Evolutionary conservation across 2,113 vertebrate species (phyloP).

Genomic region (Donacobius atricapilla): DNA sequence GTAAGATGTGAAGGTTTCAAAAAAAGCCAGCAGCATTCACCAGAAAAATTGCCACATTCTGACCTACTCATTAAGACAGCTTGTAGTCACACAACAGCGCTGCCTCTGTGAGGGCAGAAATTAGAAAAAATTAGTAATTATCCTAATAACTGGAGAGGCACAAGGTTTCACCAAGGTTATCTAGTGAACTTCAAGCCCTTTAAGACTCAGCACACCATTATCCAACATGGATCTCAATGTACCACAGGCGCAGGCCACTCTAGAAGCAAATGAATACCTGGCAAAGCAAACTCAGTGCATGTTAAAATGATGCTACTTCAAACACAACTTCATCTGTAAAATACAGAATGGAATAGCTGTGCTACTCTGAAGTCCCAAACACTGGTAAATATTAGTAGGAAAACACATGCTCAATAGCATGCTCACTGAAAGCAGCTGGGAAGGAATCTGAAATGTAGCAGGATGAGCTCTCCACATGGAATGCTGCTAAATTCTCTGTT

Average conservation of each 20-base stretch:
- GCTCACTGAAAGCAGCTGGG: background rate
- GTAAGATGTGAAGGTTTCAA: background rate
- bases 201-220: background rate
- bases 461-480: background rate
- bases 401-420: background rate
- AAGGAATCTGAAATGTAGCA: background rate
- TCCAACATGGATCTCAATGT: background rate
- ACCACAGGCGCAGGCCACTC: background rate
- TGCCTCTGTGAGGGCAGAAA: background rate
- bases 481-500: background rate
- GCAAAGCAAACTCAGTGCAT: background rate
- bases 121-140: slow-evolving; percentile 10
- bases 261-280: background rate
- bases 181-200: background rate
- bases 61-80: background rate
- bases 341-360: background rate
- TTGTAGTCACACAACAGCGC: background rate
- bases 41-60: background rate
- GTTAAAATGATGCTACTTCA: background rate
- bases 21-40: background rate
- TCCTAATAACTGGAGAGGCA: background rate
- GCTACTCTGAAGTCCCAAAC: background rate
- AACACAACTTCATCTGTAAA: background rate
- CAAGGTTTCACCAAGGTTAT: background rate
- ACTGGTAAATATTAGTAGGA: background rate